Evolutionary conservation across 1,140 invertebrate genomes (phyloP).

Genomic region (Leucophenga varia): DNA sequence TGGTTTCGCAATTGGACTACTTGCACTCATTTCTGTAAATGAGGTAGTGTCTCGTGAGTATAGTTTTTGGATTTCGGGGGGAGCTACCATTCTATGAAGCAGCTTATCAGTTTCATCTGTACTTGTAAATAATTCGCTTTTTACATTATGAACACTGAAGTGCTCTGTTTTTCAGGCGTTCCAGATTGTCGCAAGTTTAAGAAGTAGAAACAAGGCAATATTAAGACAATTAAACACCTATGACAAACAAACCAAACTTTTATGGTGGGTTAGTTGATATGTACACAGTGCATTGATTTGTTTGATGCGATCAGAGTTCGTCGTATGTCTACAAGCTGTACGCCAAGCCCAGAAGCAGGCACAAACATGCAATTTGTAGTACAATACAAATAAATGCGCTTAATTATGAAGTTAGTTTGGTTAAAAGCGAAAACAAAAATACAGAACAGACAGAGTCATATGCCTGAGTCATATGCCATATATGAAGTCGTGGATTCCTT

Average conservation of each 20-base stretch:
- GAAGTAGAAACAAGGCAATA: conserved; percentile 48
- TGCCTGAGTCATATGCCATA: too few species aligned
- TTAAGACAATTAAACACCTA: conserved; percentile 50
- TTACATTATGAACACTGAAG: conserved; percentile 19
- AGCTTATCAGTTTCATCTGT: conserved; percentile 15
- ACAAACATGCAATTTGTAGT: conserved; percentile 45
- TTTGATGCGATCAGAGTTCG: conserved; percentile 10
- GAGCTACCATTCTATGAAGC: conserved; percentile 9
- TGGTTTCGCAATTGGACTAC: conserved; percentile 18
- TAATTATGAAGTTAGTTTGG: conserved; percentile 19
- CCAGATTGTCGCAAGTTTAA: conserved; percentile 25
- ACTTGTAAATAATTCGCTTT: conserved; percentile 7
- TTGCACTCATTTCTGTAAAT: conserved; percentile 22
- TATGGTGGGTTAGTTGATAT: conserved; percentile 39
- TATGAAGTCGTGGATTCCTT: conserved; percentile 55
- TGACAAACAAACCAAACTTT: conserved; percentile 34
- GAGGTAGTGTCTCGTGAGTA: conserved; percentile 19
- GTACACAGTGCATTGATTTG: conserved; percentile 40
- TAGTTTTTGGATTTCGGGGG: neutral
- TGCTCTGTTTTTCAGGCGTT: conserved; percentile 26
- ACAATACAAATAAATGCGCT: conserved; percentile 31
- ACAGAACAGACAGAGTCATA: too few species aligned
- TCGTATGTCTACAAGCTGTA: conserved; percentile 37
- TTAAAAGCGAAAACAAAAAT: too few species aligned
- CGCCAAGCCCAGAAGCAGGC: conserved; percentile 45